phyloP scores from a whole-genome alignment of 2,113 vertebrate species.

The Thryonomys swinderianus region DNA sequence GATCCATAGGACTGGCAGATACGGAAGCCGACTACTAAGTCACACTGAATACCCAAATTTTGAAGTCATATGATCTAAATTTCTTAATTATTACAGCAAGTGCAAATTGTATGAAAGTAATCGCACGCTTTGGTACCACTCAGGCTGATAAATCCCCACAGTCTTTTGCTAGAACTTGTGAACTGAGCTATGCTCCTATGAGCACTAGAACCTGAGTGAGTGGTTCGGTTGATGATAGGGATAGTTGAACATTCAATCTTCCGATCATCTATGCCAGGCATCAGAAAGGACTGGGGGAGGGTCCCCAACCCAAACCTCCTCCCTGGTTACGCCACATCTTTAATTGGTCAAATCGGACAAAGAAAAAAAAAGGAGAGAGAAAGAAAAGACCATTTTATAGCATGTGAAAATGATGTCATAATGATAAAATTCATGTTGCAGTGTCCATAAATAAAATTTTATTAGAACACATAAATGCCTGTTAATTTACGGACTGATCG shows the following conservation, averaged over 20 bases:
- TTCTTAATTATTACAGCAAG: too few relatives aligned
- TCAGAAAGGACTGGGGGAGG: neutral
- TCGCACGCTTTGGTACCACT: neutral
- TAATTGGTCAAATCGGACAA: neutral
- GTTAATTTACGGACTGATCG: neutral
- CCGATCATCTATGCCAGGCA: neutral
- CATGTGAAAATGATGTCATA: neutral
- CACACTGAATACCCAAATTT: neutral
- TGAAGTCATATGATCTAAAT: neutral
- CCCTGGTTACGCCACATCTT: neutral
- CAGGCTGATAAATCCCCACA: neutral
- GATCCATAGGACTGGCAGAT: neutral
- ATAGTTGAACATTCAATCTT: neutral
- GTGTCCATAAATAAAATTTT: neutral
- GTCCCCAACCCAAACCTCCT: neutral
- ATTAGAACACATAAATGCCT: neutral
- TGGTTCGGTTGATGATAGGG: neutral
- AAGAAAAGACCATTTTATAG: neutral
- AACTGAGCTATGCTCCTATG: neutral
- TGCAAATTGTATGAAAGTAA: neutral
- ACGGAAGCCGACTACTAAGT: neutral
- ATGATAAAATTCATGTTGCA: neutral
- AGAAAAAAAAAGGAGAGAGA: neutral
- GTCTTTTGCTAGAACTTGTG: neutral
- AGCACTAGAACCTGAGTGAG: neutral